A percentile compares a stretch with the other conserved stretches of the same genome.
Evolutionary conservation across 2,113 vertebrate genomes (phyloP).

Genomic region (Todiramphus saurophagus): DNA sequence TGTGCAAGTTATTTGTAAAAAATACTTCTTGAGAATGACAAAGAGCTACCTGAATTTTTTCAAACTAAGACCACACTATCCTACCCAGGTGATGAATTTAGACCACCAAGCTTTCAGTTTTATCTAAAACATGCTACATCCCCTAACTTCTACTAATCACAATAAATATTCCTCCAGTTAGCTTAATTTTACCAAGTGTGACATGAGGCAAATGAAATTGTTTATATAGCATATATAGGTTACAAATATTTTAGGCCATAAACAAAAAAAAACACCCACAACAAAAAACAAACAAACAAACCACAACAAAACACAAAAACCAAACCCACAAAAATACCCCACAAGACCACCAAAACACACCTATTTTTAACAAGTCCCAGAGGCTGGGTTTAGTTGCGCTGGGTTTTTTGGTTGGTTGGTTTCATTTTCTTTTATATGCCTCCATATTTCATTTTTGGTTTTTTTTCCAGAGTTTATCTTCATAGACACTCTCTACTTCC

Average conservation of each 20-base stretch:
- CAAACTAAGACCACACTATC: background rate
- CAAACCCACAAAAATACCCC: no score
- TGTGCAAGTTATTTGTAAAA: background rate
- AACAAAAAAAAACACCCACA: no score
- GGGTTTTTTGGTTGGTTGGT: background rate
- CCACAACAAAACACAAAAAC: no score
- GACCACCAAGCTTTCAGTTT: background rate
- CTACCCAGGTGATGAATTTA: background rate
- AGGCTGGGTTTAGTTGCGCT: background rate
- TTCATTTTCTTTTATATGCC: background rate
- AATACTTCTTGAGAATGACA: background rate
- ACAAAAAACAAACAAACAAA: no score
- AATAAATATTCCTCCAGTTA: background rate
- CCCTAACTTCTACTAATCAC: background rate
- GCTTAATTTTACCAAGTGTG: background rate
- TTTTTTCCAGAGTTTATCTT: background rate
- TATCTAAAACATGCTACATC: background rate
- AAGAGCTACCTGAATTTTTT: background rate
- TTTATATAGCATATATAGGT: background rate
- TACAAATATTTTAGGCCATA: background rate
- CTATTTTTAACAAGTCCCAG: background rate
- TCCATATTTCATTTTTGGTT: background rate
- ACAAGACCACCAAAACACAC: no score
- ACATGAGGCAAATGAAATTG: background rate
- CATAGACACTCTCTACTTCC: accelerated